phyloP scores from a whole-genome alignment of 2,888 invertebrate species.

The Amblyteles armatorius region DNA sequence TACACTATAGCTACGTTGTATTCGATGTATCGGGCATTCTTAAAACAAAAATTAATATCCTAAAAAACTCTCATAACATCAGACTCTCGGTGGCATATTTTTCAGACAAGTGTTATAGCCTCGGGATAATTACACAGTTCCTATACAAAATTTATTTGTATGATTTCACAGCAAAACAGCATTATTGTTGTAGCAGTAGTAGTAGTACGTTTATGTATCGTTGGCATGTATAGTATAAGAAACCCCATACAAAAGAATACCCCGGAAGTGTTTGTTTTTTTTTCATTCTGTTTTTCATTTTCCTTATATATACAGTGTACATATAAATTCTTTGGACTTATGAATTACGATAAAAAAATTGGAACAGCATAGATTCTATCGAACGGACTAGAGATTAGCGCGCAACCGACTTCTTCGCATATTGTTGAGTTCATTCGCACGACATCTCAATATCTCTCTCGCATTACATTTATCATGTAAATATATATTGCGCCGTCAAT shows the following conservation, averaged over 20 bases:
- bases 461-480: conserved; percentile 7
- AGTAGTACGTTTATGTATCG: conserved; percentile 48
- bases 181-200: conserved; percentile 57
- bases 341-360: conserved; percentile 58
- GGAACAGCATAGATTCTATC: conserved; percentile 43
- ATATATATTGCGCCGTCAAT: background rate
- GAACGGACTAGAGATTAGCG: conserved; percentile 55
- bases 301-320: conserved; percentile 45
- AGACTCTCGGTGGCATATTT: conserved; percentile 13
- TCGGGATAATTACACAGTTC: conserved; percentile 56
- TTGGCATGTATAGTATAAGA: conserved; percentile 46
- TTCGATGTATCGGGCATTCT: conserved; percentile 12
- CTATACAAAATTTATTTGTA: conserved; percentile 72
- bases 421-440: conserved; percentile 9
- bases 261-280: conserved; percentile 40
- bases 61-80: conserved; percentile 21
- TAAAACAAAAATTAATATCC: conserved; percentile 16
- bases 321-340: conserved; percentile 63
- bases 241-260: conserved; percentile 64
- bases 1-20: background rate
- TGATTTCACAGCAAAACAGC: conserved; percentile 67
- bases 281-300: conserved; percentile 8
- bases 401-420: conserved; percentile 3
- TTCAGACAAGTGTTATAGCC: conserved; percentile 33
- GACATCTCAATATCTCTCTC: conserved; percentile 7